These are phyloP conservation scores for Eulemur rubriventer DNA, from an alignment of 2,797 vertebrate genomes.

Conservation along the genomic window DNA sequence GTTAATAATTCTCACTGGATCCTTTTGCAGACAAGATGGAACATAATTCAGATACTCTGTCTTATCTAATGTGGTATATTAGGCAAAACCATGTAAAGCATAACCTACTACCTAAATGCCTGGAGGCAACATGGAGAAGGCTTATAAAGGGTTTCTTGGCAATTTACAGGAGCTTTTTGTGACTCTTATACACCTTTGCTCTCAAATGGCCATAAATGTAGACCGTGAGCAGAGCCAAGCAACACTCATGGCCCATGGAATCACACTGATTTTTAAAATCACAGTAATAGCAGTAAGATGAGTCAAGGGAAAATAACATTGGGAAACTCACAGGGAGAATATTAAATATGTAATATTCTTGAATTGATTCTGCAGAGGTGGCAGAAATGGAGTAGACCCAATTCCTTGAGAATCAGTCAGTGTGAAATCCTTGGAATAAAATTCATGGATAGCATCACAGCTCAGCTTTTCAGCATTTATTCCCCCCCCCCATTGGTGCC, in stretches of 20 bases:
- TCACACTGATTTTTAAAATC: background rate
- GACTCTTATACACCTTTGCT: background rate
- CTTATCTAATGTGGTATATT: background rate
- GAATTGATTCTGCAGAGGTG: background rate
- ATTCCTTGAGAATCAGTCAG: conserved; percentile 45
- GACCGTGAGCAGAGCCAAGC: background rate
- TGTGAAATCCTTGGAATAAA: conserved; percentile 15
- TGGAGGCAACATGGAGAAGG: too few relatives aligned
- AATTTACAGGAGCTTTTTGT: background rate
- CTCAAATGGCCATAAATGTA: background rate
- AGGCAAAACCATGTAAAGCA: background rate
- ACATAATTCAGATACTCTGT: background rate
- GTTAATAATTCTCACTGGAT: background rate
- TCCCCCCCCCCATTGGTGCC: background rate
- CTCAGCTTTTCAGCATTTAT: background rate
- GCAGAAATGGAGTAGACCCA: background rate
- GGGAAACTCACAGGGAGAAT: background rate
- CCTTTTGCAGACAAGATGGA: background rate
- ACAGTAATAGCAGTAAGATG: background rate
- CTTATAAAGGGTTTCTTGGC: background rate
- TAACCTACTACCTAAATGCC: too few relatives aligned
- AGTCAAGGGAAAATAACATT: background rate
- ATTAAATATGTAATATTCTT: background rate
- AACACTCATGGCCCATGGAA: background rate
- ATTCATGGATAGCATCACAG: background rate